Conservation (phyloP, 2,113 vertebrate species). For the Varanus salvator region DNA sequence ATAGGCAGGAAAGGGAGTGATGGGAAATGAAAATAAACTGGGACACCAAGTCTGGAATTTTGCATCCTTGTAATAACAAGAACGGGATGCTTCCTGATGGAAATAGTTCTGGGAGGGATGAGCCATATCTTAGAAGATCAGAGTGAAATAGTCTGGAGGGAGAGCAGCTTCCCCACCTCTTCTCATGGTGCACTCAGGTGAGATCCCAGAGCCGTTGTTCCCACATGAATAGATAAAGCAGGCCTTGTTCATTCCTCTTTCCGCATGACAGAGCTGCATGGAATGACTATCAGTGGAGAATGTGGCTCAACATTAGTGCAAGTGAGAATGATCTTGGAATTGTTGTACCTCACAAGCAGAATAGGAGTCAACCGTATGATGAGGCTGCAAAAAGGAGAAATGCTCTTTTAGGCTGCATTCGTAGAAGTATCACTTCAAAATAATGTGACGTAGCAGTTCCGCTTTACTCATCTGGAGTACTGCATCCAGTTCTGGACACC, state of each 20-base stretch:
- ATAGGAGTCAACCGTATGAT: too few relatives aligned
- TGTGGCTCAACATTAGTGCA: too few relatives aligned
- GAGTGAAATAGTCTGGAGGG: too few relatives aligned
- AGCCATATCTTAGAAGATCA: neutral
- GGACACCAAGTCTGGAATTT: neutral
- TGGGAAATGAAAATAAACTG: neutral
- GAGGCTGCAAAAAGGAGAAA: too few relatives aligned
- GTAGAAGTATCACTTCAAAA: too few relatives aligned
- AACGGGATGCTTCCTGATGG: neutral
- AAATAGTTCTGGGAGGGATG: neutral
- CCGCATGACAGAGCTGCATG: neutral
- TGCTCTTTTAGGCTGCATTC: too few relatives aligned
- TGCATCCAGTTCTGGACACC: too few relatives aligned
- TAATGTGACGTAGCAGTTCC: too few relatives aligned
- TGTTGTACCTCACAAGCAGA: too few relatives aligned
- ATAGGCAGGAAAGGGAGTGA: neutral
- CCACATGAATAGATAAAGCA: neutral
- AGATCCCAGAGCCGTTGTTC: neutral
- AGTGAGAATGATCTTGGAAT: too few relatives aligned
- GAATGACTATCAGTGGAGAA: neutral
- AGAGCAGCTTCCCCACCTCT: too few relatives aligned
- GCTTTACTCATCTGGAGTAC: too few relatives aligned
- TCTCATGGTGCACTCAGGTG: neutral
- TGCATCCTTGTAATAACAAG: neutral
- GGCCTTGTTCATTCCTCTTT: slow-evolving; percentile 30